Evolutionary conservation across 2,113 vertebrate species (phyloP), one percentile per base, ranked within the genome.

Genomic region (Capreolus pygargus): DNA sequence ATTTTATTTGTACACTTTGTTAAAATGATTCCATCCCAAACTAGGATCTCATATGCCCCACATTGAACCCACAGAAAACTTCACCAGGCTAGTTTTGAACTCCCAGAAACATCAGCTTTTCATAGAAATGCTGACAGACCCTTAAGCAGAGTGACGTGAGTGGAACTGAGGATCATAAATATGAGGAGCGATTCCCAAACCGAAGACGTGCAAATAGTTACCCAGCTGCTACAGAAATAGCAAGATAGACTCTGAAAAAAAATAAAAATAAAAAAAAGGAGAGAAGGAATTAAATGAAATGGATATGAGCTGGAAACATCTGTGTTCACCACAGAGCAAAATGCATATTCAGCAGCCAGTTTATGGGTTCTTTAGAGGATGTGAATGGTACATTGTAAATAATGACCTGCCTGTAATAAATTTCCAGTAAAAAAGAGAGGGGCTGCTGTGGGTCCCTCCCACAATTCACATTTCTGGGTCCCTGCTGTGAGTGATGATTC

Each of bases 221-320:
- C 99, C 98, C 99, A 99, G 99, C 99, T 99, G 99, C 98, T 98
- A 95, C 98, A 98, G 99, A 99, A 99, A 98, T 97, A 99, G 98
- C 97, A 98, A 99, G 99, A 99, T 98, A 98, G 98, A 98, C 98
- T 98, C 98, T 16, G 95, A 17, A 64, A 94, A 90, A 78, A 91
- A 70, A 87, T 28, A n/a, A 76, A 36, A 60, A 27, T 39, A 92
- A 21, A 79, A 94, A 85, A 86, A 87, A 91, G 64, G 98, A 99
- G 98, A 98, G 99, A 99, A 99, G 99, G 99, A 98, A 99, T 99
- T 98, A 99, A 99, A 99, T 98, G 99, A 99, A 99, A 99, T 99
- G 98, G 98, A 98, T 99, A 99, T 99, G 99, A 99, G 99, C 98
- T 99, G 98, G 98, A 99, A 99, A 99, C 99, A 99, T 99, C 99